A percentile compares a stretch with the other conserved stretches of the same genome.
Evolutionary conservation across 2,888 invertebrate genomes (phyloP).

Genomic region (Diarsia mendica): DNA sequence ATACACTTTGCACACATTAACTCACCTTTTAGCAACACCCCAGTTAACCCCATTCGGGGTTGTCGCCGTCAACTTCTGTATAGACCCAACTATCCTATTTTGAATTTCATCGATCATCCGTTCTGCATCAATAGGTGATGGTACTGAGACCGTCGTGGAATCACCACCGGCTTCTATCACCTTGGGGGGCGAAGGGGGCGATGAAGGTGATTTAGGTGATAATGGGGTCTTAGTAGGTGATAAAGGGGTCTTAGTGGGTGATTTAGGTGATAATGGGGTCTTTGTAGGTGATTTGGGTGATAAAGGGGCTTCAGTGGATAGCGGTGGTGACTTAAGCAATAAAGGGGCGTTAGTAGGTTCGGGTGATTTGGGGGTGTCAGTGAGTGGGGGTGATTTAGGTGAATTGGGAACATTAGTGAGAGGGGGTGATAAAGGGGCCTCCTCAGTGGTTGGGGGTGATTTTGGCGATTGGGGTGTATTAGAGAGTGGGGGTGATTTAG

Average conservation of each 20-base stretch:
- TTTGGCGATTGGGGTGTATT: neutral
- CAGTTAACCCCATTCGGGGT: slow-evolving; percentile 36
- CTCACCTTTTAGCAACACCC: slow-evolving; percentile 24
- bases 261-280: neutral
- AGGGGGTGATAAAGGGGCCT: neutral
- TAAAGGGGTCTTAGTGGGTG: too few species aligned
- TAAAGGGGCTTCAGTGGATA: too few species aligned
- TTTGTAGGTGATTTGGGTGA: neutral
- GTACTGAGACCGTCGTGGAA: slow-evolving; percentile 33
- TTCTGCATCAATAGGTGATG: slow-evolving; percentile 42
- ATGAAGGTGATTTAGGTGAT: slow-evolving; percentile 1
- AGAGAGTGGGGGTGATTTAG: slow-evolving; percentile 13
- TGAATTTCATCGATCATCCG: slow-evolving; percentile 46
- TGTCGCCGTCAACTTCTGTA: neutral
- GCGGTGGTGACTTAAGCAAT: too few species aligned
- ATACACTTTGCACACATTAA: too few species aligned
- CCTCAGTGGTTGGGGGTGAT: neutral
- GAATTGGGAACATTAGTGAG: too few species aligned
- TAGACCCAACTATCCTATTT: neutral
- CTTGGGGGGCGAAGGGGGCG: neutral
- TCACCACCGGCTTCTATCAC: slow-evolving; percentile 37
- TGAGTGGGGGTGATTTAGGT: too few species aligned
- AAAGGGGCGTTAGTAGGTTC: too few species aligned
- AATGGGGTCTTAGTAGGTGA: neutral
- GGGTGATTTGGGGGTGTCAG: too few species aligned